Percentiles rank a stretch among this genome's conserved stretches.
Evolutionary conservation across 2,888 invertebrate species (phyloP).

Genomic region (Caenorhabditis sp.): DNA sequence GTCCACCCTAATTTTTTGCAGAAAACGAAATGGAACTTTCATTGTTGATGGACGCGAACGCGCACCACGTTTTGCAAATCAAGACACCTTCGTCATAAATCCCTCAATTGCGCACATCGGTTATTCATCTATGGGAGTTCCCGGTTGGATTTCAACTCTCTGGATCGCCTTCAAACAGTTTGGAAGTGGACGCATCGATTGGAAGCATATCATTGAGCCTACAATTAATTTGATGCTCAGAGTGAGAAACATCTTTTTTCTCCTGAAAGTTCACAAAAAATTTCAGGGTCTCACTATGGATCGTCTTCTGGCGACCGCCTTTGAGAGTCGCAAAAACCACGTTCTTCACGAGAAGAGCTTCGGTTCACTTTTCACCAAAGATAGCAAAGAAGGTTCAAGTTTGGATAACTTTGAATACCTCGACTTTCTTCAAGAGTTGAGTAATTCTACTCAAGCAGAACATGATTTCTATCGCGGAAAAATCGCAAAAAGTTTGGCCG

Average conservation of each 20-base stretch:
- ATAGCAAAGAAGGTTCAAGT: conserved; percentile 8
- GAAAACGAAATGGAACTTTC: conserved; percentile 30
- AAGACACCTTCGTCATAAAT: conserved; percentile 42
- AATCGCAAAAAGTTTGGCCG: conserved; percentile 32
- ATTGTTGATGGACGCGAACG: conserved; percentile 38
- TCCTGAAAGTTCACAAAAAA: neutral
- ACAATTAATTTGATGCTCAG: conserved; percentile 16
- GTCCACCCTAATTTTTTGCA: conserved; percentile 3
- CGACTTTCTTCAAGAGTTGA: conserved; percentile 18
- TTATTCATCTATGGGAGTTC: conserved; percentile 46
- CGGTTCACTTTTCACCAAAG: conserved; percentile 8
- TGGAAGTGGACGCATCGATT: conserved; percentile 37
- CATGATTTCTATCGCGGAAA: conserved; percentile 47
- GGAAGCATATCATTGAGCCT: conserved; percentile 40
- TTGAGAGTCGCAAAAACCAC: conserved; percentile 29
- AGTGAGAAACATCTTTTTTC: neutral
- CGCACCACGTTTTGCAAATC: conserved; percentile 39
- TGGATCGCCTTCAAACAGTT: conserved; percentile 40
- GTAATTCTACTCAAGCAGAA: conserved; percentile 23
- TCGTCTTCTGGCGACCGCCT: conserved; percentile 18
- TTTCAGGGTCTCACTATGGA: conserved; percentile 11
- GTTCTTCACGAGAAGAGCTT: conserved; percentile 35
- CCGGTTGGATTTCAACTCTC: conserved; percentile 40
- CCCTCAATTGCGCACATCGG: conserved; percentile 43
- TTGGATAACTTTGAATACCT: conserved; percentile 18